These are phyloP conservation scores for Temnothorax rugatulus DNA, from an alignment of 2,888 invertebrate species.

Conservation along the genomic window DNA sequence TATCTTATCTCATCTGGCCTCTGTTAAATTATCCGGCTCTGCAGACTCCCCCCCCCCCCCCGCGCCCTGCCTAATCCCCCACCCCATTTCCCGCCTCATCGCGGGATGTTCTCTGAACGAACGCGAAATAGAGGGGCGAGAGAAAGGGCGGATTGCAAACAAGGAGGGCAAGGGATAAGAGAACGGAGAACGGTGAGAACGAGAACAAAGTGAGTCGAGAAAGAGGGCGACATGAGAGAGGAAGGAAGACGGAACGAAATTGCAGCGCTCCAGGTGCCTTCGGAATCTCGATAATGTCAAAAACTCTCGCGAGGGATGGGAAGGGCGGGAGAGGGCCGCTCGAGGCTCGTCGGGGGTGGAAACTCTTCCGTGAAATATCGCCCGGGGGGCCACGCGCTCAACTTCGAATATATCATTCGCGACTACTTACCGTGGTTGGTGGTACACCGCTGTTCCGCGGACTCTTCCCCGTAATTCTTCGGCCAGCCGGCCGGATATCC, in stretches of 20 bases:
- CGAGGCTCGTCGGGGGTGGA: slow-evolving; percentile 40
- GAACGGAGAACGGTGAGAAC: neutral
- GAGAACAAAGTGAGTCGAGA: slow-evolving; percentile 31
- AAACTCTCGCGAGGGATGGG: slow-evolving; percentile 58
- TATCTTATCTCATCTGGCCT: slow-evolving; percentile 79
- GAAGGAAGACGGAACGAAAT: slow-evolving; percentile 65
- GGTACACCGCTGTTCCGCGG: neutral
- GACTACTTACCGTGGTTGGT: slow-evolving; percentile 74
- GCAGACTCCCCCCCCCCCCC: slow-evolving; percentile 17
- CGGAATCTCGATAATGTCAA: slow-evolving; percentile 78
- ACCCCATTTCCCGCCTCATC: slow-evolving; percentile 47
- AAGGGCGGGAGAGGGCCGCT: slow-evolving; percentile 9
- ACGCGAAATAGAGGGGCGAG: slow-evolving; percentile 58
- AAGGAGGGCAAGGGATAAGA: slow-evolving; percentile 43
- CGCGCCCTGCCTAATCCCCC: slow-evolving; percentile 4
- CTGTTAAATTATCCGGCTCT: slow-evolving; percentile 78
- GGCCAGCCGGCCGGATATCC: slow-evolving; percentile 50
- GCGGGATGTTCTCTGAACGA: slow-evolving; percentile 57
- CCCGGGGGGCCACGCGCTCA: slow-evolving; percentile 72
- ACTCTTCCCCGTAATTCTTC: slow-evolving; percentile 69
- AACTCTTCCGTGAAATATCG: slow-evolving; percentile 77
- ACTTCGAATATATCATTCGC: slow-evolving; percentile 79
- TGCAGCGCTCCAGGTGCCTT: slow-evolving; percentile 75
- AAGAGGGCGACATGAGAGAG: neutral
- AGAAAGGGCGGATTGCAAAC: slow-evolving; percentile 45